Conservation (phyloP, 2,797 vertebrate species). For the Pitangus sulphuratus region DNA sequence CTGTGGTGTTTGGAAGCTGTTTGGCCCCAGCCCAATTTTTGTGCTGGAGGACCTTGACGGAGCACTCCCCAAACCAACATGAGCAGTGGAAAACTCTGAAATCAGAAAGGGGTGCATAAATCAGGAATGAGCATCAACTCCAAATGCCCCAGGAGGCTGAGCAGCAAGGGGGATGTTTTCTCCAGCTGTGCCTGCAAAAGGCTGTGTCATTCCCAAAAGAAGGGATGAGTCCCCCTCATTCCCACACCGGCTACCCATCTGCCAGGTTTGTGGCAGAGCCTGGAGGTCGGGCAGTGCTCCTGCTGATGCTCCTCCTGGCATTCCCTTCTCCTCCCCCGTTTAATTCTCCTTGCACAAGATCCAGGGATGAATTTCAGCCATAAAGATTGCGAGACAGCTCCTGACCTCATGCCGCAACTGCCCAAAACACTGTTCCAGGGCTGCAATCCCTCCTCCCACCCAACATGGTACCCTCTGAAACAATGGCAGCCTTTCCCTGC, state of each 20-base stretch:
- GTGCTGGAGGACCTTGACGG: not conserved
- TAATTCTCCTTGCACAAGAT: not conserved
- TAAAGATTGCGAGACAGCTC: constrained; percentile 58
- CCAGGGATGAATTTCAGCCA: constrained; percentile 50
- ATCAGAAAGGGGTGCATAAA: not conserved
- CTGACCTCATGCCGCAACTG: constrained; percentile 53
- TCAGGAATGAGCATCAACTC: fast-evolving
- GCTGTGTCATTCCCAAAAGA: fast-evolving
- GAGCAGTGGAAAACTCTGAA: not conserved
- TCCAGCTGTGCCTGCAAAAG: not conserved
- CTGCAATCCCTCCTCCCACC: not conserved
- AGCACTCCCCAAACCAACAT: not conserved
- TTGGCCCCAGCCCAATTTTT: not conserved
- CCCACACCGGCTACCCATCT: fast-evolving
- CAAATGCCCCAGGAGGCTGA: fast-evolving
- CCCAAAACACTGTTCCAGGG: constrained; percentile 25
- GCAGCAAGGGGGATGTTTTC: not conserved
- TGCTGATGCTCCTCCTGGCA: not conserved
- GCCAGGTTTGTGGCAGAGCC: too few species aligned
- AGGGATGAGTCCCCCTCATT: fast-evolving
- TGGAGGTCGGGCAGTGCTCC: fast-evolving
- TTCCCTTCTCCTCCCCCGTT: not conserved
- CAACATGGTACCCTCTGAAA: not conserved
- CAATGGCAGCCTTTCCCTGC: constrained; percentile 22
- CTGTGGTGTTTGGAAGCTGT: not conserved